Evolutionary conservation across 2,888 invertebrate species (phyloP).

Genomic region (Phengaris alcon): DNA sequence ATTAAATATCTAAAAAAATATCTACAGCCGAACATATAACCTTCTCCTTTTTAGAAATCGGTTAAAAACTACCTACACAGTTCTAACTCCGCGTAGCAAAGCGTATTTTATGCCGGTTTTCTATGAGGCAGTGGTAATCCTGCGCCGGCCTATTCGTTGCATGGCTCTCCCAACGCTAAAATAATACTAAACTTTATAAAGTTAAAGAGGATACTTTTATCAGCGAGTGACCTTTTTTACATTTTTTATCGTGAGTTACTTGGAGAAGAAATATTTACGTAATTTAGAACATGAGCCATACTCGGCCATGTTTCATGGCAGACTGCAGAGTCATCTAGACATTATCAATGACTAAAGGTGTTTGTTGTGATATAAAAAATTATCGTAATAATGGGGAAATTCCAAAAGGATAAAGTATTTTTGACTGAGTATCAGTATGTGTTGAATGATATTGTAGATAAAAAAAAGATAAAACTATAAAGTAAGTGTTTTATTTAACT

Average conservation of each 20-base stretch:
- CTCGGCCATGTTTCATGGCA: background rate
- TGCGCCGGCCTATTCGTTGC: no score
- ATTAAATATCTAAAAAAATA: background rate
- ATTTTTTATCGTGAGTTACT: background rate
- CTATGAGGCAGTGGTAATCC: no score
- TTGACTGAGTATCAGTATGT: no score
- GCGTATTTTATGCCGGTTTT: no score
- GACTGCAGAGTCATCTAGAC: background rate
- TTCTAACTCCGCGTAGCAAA: no score
- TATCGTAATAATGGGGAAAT: background rate
- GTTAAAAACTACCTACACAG: no score
- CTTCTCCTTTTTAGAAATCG: background rate
- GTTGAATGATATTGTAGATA: background rate
- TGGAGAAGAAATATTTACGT: background rate
- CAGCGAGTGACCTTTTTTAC: background rate
- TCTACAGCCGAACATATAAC: no score
- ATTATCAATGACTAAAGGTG: background rate
- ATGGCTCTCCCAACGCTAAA: no score
- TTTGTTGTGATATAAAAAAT: background rate
- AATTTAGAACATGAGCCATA: background rate
- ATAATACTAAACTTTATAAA: no score
- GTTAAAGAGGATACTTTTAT: no score
- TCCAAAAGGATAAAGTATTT: background rate
- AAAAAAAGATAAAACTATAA: background rate
- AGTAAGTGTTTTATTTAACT: slow-evolving; percentile 60